Conservation (phyloP, 2,113 vertebrate genomes). For the Sander lucioperca region DNA sequence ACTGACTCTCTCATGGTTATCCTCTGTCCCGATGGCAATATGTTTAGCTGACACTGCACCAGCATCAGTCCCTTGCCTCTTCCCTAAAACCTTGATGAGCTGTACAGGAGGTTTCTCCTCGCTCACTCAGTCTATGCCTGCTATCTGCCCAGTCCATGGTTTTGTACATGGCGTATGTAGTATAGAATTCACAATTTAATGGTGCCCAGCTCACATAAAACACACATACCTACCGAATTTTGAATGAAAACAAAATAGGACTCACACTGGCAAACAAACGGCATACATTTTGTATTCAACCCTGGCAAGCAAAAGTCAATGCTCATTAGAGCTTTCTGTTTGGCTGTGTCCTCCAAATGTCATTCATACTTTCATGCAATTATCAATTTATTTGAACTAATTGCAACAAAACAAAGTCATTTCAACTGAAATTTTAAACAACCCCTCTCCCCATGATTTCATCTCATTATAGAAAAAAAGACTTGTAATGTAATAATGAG, state of each 20-base stretch:
- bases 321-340: conserved; percentile 40
- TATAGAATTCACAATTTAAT: conserved; percentile 37
- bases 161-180: conserved; percentile 20
- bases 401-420: not conserved
- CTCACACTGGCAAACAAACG: conserved; percentile 29
- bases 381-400: conserved; percentile 3
- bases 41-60: not conserved
- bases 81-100: conserved; percentile 3
- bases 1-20: not conserved
- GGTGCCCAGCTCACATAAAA: conserved; percentile 28
- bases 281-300: conserved; percentile 53
- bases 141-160: conserved; percentile 18
- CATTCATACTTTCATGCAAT: not conserved
- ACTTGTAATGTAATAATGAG: not conserved
- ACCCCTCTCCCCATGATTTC: not conserved
- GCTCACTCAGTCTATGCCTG: not conserved
- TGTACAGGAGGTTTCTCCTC: not conserved
- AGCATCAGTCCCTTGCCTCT: not conserved
- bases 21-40: conserved; percentile 11
- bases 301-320: conserved; percentile 43
- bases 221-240: conserved; percentile 44
- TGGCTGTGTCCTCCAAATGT: not conserved
- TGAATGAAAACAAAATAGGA: conserved; percentile 59
- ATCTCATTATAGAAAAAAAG: conserved; percentile 1
- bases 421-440: not conserved